Percentiles rank a stretch among this genome's conserved stretches.
Conservation (phyloP, 1,140 invertebrate genomes). For the Listronotus bonariensis region DNA sequence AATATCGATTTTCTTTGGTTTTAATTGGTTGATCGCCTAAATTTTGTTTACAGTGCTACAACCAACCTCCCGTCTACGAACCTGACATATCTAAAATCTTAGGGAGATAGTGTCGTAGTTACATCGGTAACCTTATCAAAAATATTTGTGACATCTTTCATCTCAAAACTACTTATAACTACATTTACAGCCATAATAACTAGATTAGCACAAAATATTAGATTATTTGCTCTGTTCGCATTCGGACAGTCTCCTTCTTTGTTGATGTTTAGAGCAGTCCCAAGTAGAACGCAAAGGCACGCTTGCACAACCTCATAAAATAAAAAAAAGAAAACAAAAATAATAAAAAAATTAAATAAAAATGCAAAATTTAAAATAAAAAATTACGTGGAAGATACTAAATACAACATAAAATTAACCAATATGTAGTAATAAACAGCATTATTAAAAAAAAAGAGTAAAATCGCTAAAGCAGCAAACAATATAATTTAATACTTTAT, state of each 20-base stretch:
- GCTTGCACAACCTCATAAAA: conserved; percentile 64
- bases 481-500: no score
- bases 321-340: conserved; percentile 49
- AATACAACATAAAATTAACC: no score
- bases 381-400: conserved; percentile 11
- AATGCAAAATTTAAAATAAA: conserved; percentile 38
- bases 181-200: conserved; percentile 65
- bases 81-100: no score
- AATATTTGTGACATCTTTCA: conserved; percentile 50
- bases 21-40: no score
- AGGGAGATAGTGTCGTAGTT: background rate
- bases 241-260: conserved; percentile 62
- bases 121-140: background rate
- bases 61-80: no score
- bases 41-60: no score
- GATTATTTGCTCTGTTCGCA: conserved; percentile 67
- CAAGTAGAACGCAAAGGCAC: conserved; percentile 64
- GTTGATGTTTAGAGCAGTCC: conserved; percentile 66
- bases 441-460: no score
- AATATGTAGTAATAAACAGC: no score
- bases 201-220: conserved; percentile 63
- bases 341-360: conserved; percentile 41
- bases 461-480: no score
- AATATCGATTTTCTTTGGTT: no score
- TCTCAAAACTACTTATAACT: conserved; percentile 63